Base-by-base conservation (phyloP, 2,888 invertebrate species). In the Myathropa florea region DNA sequence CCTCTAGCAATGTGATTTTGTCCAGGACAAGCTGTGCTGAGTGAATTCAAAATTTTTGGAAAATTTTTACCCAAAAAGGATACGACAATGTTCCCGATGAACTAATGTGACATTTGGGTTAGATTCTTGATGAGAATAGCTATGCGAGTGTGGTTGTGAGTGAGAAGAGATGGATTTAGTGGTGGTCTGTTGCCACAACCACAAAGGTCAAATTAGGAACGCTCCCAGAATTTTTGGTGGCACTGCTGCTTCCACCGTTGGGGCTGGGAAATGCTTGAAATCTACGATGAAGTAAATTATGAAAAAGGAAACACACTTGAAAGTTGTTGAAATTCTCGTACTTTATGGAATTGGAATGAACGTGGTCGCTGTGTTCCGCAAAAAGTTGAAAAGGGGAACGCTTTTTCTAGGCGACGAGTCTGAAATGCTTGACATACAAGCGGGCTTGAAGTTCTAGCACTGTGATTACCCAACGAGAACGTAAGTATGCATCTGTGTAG, bases 71-170 rank as follows among this genome's bases (percentile, higher is more conserved):
- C 28, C 39, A 53, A 65, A 71, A 67, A 60, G 60, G 68, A 61
- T 57, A 57, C 53, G 14, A 28, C 46, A 12, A 55, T 12, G 21
- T 61, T 63, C 26, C 36, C 77, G 55, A 77, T 70, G 30, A 79
- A 72, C 79, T 71, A 72, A 80, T 73, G 73, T 80, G 36, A 73
- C 80, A 73, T 80, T 80, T 73, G 73, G 73, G 79, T 63, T 78
- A 28, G 14, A 68, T 55, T 68, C 68, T 64, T 36, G 9, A 53
- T 46, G 33, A 18, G 46, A 46, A 7, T 18, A 7, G 46, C 46
- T 36, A 46, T 46, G 28, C 18, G 12, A 59, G 9, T 23, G 23
- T 26, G 18, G 21, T 6, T n/a, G n/a, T 10, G 59, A 18, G 53
- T 4, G 55, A 7, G 3, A 0, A 4, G 23, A 7, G 21, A 3